Conservation (phyloP, 2,888 invertebrate species). For the Tortricodes alternella region DNA sequence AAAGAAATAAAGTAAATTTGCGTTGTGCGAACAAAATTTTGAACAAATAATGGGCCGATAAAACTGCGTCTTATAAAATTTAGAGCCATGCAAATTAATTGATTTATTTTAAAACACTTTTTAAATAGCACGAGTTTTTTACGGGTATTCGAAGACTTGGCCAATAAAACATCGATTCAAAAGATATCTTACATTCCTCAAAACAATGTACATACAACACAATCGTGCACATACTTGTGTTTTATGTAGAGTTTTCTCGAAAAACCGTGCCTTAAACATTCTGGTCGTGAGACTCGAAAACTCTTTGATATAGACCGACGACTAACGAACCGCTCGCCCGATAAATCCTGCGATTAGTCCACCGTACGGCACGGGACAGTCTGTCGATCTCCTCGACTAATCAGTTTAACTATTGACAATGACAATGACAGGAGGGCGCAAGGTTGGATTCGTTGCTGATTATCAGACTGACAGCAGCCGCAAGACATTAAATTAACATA, state of each 20-base stretch:
- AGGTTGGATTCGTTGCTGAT: constrained; percentile 9
- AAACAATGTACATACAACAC: constrained; percentile 48
- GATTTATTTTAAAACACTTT: no score
- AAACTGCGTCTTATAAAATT: no score
- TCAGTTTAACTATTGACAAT: constrained; percentile 51
- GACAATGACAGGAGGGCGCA: constrained; percentile 39
- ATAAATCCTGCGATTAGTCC: constrained; percentile 39
- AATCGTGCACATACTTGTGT: constrained; percentile 66
- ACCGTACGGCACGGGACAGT: constrained; percentile 50
- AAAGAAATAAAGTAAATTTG: no score
- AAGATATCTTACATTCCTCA: background rate
- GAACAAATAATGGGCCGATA: no score
- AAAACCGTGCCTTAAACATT: constrained; percentile 66
- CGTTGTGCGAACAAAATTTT: no score
- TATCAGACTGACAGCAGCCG: background rate
- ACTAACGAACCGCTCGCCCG: constrained; percentile 57
- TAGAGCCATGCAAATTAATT: no score
- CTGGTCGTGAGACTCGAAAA: constrained; percentile 67
- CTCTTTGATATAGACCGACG: constrained; percentile 70
- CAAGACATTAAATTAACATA: constrained; percentile 14
- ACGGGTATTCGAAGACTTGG: background rate
- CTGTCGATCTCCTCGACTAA: constrained; percentile 53
- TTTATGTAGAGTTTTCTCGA: constrained; percentile 64
- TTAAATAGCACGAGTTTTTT: no score
- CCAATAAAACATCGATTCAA: background rate